A percentile compares a stretch with the other conserved stretches of the same genome.
Evolutionary conservation across 2,113 vertebrate species (phyloP).

Genomic region (Neolamprologus tretocephalus): DNA sequence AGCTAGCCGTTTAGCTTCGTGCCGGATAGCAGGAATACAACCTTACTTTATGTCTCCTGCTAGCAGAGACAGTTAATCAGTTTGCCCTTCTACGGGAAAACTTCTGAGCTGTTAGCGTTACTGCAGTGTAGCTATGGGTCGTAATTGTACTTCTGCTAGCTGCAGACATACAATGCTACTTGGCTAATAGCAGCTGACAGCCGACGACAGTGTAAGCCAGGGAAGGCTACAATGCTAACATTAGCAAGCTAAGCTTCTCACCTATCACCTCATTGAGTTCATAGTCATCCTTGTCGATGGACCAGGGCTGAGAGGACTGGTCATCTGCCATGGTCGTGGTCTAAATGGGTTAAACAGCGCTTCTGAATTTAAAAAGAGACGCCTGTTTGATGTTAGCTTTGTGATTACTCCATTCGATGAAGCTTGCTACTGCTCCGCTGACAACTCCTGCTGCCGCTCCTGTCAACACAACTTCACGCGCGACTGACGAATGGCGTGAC

Average conservation of each 20-base stretch:
- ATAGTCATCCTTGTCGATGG: conserved; percentile 91
- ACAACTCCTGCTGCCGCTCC: conserved; percentile 47
- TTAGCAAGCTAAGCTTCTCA: conserved; percentile 72
- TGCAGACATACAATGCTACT: not conserved
- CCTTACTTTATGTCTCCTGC: not conserved
- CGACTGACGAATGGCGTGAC: conserved; percentile 34
- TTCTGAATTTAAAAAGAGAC: not conserved
- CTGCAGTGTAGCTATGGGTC: not conserved
- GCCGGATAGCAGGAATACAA: not conserved
- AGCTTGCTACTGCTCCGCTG: conserved; percentile 43
- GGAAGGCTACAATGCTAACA: conserved; percentile 34
- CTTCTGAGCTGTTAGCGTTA: not conserved
- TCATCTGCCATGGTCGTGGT: conserved; percentile 82
- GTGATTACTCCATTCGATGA: conserved; percentile 50
- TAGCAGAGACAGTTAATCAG: not conserved
- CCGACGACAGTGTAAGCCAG: not conserved
- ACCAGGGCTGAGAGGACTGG: conserved; percentile 82
- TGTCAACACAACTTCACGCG: conserved; percentile 66
- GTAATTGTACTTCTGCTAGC: not conserved
- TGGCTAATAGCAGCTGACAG: conserved; percentile 15
- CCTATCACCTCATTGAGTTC: conserved; percentile 94
- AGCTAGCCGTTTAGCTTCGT: conserved; percentile 25
- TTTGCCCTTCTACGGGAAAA: not conserved
- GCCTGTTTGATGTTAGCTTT: not conserved
- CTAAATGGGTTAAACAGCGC: not conserved